Base-by-base conservation (phyloP, 2,888 invertebrate species). In the Acronicta aceris region DNA sequence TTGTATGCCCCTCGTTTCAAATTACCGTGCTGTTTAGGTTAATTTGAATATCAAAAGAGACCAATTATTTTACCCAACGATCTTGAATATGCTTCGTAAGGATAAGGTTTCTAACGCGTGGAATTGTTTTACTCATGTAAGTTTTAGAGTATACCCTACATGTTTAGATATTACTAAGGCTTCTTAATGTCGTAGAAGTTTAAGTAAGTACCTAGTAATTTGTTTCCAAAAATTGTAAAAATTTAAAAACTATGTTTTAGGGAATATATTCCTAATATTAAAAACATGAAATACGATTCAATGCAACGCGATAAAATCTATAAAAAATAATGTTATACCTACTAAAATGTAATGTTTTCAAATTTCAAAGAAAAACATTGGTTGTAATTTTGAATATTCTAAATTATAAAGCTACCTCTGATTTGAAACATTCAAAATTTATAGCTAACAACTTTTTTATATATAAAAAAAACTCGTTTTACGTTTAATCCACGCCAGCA, bases 31-130 rank as follows among this genome's bases (percentile, higher is more conserved):
- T 58, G 50, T 65, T 72, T 58, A 66, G 51, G 59, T 63, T 72
- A 72, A 74, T 74, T 72, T 74, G 41, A 69, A 74, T 60, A 65
- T 76, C 59, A 67, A 72, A 75, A 60, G 54, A 70, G 55, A 65
- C 40, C 21, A 55, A 62, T 68, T 73, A 21, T 21, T 21, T 21
- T 21, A 59, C 41, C 36, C 8, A 58, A 38, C 21, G 48, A 54
- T 56, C 45, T 51, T 43, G 8, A 17, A 50, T 53, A 33, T 46
- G 30, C 45, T 46, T 69, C 12, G 9, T 50, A 21, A 61, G 33
- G 3, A n/a, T 45, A 4, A 15, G 40, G 40, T 8, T 68, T 51
- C 33, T 16, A 10, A 36, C 25, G 9, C 36, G 9, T 27, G 40
- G 8, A 52, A 25, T 45, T 25, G 15, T 52, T 62, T 2, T 30